Percentiles rank a stretch among this genome's conserved stretches.
Evolutionary conservation across 37 sponge, comb jelly and placozoan species (phyloP).

Genomic region (Spongia lamella): DNA sequence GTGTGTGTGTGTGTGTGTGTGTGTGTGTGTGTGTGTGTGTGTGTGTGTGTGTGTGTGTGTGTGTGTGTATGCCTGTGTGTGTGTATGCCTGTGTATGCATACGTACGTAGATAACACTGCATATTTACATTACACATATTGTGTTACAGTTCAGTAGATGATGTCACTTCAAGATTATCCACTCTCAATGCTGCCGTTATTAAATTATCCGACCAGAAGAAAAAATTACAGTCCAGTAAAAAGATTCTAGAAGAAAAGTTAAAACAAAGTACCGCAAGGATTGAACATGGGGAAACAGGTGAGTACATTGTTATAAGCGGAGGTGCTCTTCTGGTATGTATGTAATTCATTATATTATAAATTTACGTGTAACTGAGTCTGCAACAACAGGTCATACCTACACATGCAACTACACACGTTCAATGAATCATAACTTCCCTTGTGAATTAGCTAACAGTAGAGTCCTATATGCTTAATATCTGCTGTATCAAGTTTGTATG

Average conservation of each 20-base stretch:
- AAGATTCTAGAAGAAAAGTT: slow-evolving; percentile 10
- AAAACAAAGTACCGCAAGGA: too few species aligned
- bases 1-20: neutral
- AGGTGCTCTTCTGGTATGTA: too few species aligned
- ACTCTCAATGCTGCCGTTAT: slow-evolving; percentile 47
- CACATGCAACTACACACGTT: too few species aligned
- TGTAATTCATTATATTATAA: too few species aligned
- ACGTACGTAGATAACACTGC: neutral
- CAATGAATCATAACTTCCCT: too few species aligned
- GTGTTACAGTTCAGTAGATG: slow-evolving; percentile 10
- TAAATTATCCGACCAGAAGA: slow-evolving; percentile 36
- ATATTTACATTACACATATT: neutral
- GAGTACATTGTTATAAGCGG: too few species aligned
- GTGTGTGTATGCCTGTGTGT: neutral
- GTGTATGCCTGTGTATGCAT: neutral
- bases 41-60: neutral
- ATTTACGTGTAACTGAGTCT: too few species aligned
- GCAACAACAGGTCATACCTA: too few species aligned
- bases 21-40: neutral
- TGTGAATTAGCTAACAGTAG: too few species aligned
- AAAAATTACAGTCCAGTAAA: slow-evolving; percentile 23
- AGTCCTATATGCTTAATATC: too few species aligned
- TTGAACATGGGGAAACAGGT: too few species aligned
- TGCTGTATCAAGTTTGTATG: too few species aligned
- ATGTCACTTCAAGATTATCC: slow-evolving; percentile 25